A percentile compares a stretch with the other conserved stretches of the same genome.
Evolutionary conservation across 2,797 vertebrate genomes (phyloP).

Genomic region (Leptodactylus fallax): DNA sequence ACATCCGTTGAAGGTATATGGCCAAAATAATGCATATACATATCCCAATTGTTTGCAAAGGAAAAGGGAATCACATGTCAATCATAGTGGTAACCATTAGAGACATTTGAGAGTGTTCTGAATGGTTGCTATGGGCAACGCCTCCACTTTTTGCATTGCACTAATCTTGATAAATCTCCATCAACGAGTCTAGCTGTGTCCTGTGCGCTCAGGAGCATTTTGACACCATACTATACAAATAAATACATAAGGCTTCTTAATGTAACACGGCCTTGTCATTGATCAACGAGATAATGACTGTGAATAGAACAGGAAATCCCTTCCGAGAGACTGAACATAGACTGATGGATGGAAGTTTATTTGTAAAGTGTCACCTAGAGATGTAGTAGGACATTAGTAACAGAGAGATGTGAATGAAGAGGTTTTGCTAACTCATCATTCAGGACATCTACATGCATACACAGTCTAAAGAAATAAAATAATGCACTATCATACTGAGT

Average conservation of each 20-base stretch:
- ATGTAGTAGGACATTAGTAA: constrained; percentile 4
- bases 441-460: background rate
- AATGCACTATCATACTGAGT: background rate
- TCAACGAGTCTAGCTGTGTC: background rate
- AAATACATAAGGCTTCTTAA: background rate
- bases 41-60: no score
- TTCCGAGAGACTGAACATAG: background rate
- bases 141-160: background rate
- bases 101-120: background rate
- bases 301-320: background rate
- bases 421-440: constrained; percentile 1
- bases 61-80: no score
- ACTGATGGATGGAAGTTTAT: constrained; percentile 15
- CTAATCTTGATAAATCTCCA: background rate
- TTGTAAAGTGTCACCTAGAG: constrained; percentile 12
- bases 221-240: constrained; percentile 14
- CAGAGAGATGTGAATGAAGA: background rate
- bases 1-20: no score
- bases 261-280: background rate
- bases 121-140: background rate
- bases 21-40: no score
- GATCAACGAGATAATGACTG: constrained; percentile 9
- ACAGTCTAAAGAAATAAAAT: background rate
- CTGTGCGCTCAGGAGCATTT: background rate
- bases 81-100: no score